These are phyloP conservation scores for Lissonota sp. DNA, from an alignment of 2,888 invertebrate species.

Conservation along the genomic window DNA sequence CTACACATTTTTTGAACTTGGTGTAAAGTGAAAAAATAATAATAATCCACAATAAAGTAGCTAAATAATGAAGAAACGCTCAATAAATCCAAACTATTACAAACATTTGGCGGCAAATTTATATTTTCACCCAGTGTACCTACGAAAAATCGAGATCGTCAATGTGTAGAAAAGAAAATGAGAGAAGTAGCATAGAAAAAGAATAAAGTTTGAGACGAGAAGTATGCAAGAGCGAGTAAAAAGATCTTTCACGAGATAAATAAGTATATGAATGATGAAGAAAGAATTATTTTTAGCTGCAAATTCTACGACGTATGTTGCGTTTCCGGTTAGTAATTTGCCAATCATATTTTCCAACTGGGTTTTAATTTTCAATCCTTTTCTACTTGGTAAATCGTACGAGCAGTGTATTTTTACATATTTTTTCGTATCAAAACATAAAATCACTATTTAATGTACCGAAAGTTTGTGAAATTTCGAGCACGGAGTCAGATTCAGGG, in stretches of 20 bases:
- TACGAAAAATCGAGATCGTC: not conserved
- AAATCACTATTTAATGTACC: conserved; percentile 40
- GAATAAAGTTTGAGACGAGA: conserved; percentile 20
- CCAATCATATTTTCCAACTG: no score
- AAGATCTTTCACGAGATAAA: conserved; percentile 10
- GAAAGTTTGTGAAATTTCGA: conserved; percentile 21
- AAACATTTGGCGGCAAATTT: no score
- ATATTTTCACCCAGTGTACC: not conserved
- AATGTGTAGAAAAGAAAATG: conserved; percentile 23
- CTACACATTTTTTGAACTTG: no score
- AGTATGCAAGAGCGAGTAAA: not conserved
- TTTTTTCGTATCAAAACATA: conserved; percentile 17
- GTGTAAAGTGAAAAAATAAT: no score
- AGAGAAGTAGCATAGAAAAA: conserved; percentile 10
- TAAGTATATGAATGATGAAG: conserved; percentile 11
- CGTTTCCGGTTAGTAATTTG: no score
- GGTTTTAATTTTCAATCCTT: no score
- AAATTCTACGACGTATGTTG: no score
- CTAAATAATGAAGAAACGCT: no score
- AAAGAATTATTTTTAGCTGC: conserved; percentile 9
- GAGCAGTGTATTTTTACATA: no score
- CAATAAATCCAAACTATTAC: no score
- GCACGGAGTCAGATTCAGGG: conserved; percentile 25
- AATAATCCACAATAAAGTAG: no score
- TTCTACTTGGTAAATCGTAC: no score